Percentiles rank a stretch among this genome's conserved stretches.
Conservation (phyloP, 2,797 vertebrate species). For the Gastrophryne carolinensis region DNA sequence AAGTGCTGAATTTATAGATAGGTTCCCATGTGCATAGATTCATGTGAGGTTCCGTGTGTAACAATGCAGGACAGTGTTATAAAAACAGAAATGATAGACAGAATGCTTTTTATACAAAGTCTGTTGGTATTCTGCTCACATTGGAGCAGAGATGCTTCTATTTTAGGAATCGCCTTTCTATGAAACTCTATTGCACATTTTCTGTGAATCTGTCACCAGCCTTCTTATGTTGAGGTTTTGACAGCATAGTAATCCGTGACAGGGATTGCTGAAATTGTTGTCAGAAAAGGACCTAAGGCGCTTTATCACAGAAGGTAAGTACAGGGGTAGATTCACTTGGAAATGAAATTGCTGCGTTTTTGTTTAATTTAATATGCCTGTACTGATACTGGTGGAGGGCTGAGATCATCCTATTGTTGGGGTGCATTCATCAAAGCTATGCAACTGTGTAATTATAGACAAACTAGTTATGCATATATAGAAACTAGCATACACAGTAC, state of each 20-base stretch:
- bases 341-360: background rate
- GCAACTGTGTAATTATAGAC: too few species aligned
- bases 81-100: too few species aligned
- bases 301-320: constrained; percentile 22
- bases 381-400: background rate
- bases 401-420: too few species aligned
- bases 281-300: background rate
- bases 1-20: too few species aligned
- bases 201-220: constrained; percentile 14
- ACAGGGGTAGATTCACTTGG: background rate
- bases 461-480: too few species aligned
- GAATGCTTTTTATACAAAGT: too few species aligned
- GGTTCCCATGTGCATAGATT: too few species aligned
- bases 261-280: constrained; percentile 6
- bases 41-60: too few species aligned
- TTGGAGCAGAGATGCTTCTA: background rate
- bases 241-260: constrained; percentile 12
- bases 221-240: constrained; percentile 9
- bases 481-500: too few species aligned
- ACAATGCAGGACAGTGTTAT: too few species aligned
- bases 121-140: constrained; percentile 5
- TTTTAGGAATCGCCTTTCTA: constrained; percentile 33
- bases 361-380: background rate
- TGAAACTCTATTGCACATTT: constrained; percentile 15
- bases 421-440: too few species aligned